These are phyloP conservation scores for Channa argus DNA, from an alignment of 2,113 vertebrate species.

Conservation along the genomic window DNA sequence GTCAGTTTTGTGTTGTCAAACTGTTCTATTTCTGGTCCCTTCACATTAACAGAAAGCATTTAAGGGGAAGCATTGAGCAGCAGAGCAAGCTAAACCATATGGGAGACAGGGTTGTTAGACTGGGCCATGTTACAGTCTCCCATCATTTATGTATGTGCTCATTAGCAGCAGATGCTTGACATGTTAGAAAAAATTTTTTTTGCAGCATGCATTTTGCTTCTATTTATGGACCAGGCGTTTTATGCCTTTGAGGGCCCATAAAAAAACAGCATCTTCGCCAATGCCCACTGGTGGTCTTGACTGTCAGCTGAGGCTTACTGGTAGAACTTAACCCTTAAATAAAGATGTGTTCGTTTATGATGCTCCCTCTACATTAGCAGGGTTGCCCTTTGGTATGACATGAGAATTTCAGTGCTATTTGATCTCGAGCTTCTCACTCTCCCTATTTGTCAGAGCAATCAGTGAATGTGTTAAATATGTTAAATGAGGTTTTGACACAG, in stretches of 20 bases:
- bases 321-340: slow-evolving; percentile 32
- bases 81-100: slow-evolving; percentile 2
- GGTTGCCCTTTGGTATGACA: slow-evolving; percentile 42
- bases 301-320: slow-evolving; percentile 22
- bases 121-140: slow-evolving; percentile 14
- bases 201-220: slow-evolving; percentile 26
- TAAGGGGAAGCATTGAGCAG: slow-evolving; percentile 2
- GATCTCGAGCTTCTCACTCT: slow-evolving; percentile 2
- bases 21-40: neutral
- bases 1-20: neutral
- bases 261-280: slow-evolving; percentile 15
- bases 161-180: slow-evolving; percentile 26
- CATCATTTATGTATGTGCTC: slow-evolving; percentile 30
- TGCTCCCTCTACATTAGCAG: slow-evolving; percentile 16
- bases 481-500: slow-evolving; percentile 9
- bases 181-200: slow-evolving; percentile 37
- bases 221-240: slow-evolving; percentile 45
- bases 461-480: slow-evolving; percentile 1
- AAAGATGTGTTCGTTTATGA: slow-evolving; percentile 40
- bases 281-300: slow-evolving; percentile 14
- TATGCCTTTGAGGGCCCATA: slow-evolving; percentile 2
- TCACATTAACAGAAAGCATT: slow-evolving; percentile 13
- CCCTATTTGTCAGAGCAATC: slow-evolving; percentile 10
- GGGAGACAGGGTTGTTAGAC: slow-evolving; percentile 4
- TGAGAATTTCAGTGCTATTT: slow-evolving; percentile 20